Evolutionary conservation across 2,113 vertebrate species (phyloP).

Genomic region (Amazona vittata): DNA sequence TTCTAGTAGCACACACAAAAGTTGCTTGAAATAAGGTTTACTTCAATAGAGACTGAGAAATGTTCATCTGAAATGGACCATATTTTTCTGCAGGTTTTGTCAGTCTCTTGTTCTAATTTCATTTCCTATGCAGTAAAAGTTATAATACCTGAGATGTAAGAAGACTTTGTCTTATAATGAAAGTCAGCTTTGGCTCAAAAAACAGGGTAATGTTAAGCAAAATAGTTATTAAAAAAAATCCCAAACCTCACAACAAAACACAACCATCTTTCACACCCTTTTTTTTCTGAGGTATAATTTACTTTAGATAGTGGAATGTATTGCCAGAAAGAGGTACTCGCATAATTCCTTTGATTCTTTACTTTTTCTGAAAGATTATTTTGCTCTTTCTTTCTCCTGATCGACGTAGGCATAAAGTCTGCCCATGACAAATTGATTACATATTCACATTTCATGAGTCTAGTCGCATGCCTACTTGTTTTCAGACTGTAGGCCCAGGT

Average conservation of each 20-base stretch:
- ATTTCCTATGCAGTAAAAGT: not conserved
- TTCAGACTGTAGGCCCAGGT: not conserved
- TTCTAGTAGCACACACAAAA: not conserved
- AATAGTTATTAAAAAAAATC: not conserved
- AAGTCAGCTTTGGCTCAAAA: not conserved
- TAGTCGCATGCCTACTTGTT: not conserved
- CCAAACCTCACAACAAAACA: not conserved
- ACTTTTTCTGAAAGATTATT: not conserved
- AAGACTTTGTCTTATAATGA: not conserved
- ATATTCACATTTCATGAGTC: not conserved
- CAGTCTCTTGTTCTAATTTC: not conserved
- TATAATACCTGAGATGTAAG: not conserved
- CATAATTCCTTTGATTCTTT: not conserved
- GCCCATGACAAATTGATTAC: not conserved
- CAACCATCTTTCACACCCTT: accelerated
- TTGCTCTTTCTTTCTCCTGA: not conserved
- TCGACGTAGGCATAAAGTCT: not conserved
- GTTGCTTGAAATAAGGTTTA: not conserved
- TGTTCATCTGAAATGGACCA: not conserved
- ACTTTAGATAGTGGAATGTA: not conserved
- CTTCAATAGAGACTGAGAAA: not conserved
- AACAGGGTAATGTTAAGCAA: not conserved
- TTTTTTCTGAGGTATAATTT: not conserved
- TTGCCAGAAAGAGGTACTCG: not conserved
- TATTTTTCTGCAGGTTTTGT: not conserved